Evolutionary conservation across 2,888 invertebrate species (phyloP), one percentile per base, ranked within the genome.

Genomic region (Diachrysia chrysitis): DNA sequence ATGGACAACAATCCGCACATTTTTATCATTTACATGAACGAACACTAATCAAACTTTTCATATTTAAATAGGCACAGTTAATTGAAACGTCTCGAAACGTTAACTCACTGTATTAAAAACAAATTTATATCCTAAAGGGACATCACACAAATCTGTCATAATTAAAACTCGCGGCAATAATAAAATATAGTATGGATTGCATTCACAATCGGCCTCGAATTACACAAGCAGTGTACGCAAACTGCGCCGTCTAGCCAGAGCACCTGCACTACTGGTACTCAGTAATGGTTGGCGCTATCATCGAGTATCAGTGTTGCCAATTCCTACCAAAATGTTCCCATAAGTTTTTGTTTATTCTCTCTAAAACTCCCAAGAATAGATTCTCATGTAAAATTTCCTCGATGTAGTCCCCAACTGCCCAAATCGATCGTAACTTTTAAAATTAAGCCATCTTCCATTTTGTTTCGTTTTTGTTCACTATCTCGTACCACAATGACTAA

Each of bases 161-260:
- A 87, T 87, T 78, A 74, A 82, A 85, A 87, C 86, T 87, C 92
- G 89, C 92, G 90, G 85, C 83, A 87, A 85, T 85, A 76, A 78
- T 86, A 84, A 83, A 81, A 86, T 89, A 85, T 87, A 84, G 75
- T 86, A 85, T 83, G 83, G 88, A 90, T 84, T 87, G 89, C 87
- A 89, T 90, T 89, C 87, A 88, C 90, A 88, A 87, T 87, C 89
- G 84, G 89, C 89, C 89, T 91, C 92, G 88, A 90, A 88, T 88
- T 87, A 90, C 89, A 90, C 91, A 88, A 88, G 89, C 91, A 88
- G 87, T 90, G 88, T 89, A 89, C 91, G 92, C 92, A 89, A 87
- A 90, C 90, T 81, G 91, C 90, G 84, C 89, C n/a, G n/a, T n/a
- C n/a, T n/a, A n/a, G n/a, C n/a, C n/a, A n/a, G n/a, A n/a, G n/a